Evolutionary conservation across 2,113 vertebrate species (phyloP).

Genomic region (Peucedramus taeniatus): DNA sequence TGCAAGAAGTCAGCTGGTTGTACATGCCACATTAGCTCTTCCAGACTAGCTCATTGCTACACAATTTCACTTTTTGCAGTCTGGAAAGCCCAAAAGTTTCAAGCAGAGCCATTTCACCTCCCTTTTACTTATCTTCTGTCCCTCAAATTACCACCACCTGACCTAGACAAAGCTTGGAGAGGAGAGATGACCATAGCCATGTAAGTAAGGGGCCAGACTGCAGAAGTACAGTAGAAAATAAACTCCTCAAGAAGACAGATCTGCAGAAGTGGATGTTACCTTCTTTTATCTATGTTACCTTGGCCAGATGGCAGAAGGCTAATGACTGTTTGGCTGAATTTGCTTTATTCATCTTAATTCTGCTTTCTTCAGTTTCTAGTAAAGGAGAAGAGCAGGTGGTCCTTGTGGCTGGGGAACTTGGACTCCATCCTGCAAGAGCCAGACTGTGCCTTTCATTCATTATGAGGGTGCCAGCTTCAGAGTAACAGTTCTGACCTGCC

Average conservation of each 20-base stretch:
- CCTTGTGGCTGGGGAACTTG: not conserved
- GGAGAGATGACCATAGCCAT: not conserved
- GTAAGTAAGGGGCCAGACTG: not conserved
- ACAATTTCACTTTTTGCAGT: not conserved
- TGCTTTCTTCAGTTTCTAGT: not conserved
- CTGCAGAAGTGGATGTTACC: not conserved
- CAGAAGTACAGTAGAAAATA: not conserved
- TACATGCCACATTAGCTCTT: not conserved
- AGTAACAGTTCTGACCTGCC: not conserved
- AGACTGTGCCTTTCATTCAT: slow-evolving; percentile 25
- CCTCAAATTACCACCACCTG: not conserved
- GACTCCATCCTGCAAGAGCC: not conserved
- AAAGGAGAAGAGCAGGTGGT: slow-evolving; percentile 28
- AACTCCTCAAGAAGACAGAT: not conserved
- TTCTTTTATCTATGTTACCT: not conserved
- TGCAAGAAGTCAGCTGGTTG: not conserved
- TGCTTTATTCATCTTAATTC: not conserved
- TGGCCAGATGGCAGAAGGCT: not conserved
- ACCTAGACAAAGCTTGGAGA: not conserved
- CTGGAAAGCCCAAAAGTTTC: not conserved
- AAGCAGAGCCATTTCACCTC: not conserved
- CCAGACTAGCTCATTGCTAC: not conserved
- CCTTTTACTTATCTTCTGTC: not conserved
- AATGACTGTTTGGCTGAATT: not conserved
- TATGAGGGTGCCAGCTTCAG: not conserved